Evolutionary conservation across 2,113 vertebrate genomes (phyloP), one percentile per base, ranked within the genome.

Genomic region (Indri indri): DNA sequence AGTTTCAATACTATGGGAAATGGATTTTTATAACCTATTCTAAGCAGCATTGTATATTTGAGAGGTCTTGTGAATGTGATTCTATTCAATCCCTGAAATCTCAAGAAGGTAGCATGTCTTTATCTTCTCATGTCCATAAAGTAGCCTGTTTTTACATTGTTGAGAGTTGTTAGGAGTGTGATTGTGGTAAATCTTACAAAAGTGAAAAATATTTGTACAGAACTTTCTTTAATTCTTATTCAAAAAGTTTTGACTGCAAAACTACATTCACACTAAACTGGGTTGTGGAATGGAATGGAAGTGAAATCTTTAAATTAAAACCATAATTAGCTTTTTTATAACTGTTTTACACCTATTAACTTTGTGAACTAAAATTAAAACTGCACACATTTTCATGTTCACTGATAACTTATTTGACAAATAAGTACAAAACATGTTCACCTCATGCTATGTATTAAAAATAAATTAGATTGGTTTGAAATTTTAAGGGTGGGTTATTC

Each of bases 221-320:
- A 97, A 95, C 32, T 37, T 88, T 90, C 40, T 89, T 88, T 63
- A 85, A 27, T 61, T 89, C n/a, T 96, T 92, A 92, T 66, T 95
- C 37, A 95, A 89, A 96, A 82, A 84, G 40, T 17, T 93, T 32
- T 95, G 32, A 22, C 17, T 92, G 9, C 8, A 93, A 81, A 95
- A 40, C 8, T 6, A 59, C 59, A 80, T 85, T 90, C 71, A 65
- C 45, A 18, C 30, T 91, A 81, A 70, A 77, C 6, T 59, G 47
- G 16, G 3, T 82, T 70, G 63, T 91, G 27, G 59, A 27, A 25
- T 97, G 27, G 16, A 32, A 71, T 88, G 0, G 27, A 54, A 50
- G 91, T 93, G 52, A 84, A 96, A 88, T 95, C 45, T 34, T 96
- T 82, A 77, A 97, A 79, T 77, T 91, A 92, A 93, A 47, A 50